Evolutionary conservation across 2,113 vertebrate genomes (phyloP).

Genomic region (Nymphicus hollandicus): DNA sequence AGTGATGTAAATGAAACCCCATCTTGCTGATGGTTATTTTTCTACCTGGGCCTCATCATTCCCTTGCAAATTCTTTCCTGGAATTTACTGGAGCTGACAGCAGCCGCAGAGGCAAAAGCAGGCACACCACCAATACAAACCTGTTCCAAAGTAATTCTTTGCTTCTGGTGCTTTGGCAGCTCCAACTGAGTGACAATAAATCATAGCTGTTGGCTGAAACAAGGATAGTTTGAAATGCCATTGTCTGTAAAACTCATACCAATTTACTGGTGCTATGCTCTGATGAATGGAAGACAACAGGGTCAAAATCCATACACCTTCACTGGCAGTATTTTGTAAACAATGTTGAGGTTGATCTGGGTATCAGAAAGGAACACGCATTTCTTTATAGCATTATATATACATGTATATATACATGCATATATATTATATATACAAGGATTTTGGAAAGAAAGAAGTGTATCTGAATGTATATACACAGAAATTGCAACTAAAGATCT

Average conservation of each 20-base stretch:
- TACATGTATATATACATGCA: not conserved
- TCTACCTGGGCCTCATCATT: not conserved
- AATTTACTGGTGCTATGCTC: constrained; percentile 37
- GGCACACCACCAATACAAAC: not conserved
- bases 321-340: constrained; percentile 5
- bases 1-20: not conserved
- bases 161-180: constrained; percentile 40
- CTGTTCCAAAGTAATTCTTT: constrained; percentile 11
- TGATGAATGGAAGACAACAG: not conserved
- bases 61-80: not conserved
- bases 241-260: constrained; percentile 31
- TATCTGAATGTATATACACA: not conserved
- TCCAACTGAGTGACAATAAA: constrained; percentile 31
- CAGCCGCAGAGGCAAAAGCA: not conserved
- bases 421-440: not conserved
- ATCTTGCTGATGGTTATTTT: not conserved
- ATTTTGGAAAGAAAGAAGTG: not conserved
- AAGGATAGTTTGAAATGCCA: constrained; percentile 31
- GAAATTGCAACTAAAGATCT: not conserved
- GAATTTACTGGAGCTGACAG: not conserved
- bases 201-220: constrained; percentile 14
- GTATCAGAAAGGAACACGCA: not conserved
- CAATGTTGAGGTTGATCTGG: not conserved
- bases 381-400: not conserved
- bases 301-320: constrained; percentile 26